Evolutionary conservation across 1,140 invertebrate genomes (phyloP).

Genomic region (Drosophila rhopaloa): DNA sequence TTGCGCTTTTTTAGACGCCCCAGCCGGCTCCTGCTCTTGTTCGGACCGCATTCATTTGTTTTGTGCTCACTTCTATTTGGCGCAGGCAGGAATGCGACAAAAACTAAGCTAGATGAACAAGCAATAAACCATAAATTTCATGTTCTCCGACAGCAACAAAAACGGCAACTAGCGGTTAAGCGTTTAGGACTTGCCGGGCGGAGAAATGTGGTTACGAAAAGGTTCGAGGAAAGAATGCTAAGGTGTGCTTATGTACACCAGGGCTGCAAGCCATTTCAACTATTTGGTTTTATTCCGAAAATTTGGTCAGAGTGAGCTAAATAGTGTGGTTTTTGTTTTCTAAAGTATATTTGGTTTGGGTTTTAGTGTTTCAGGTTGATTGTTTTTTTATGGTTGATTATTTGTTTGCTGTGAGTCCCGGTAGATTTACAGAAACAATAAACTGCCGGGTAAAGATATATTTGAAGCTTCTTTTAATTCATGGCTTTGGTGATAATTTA

Average conservation of each 20-base stretch:
- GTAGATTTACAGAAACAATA: no score
- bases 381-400: no score
- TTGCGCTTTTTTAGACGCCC: conserved; percentile 54
- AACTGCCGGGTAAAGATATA: no score
- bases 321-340: conserved; percentile 23
- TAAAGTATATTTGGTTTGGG: not conserved
- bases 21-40: not conserved
- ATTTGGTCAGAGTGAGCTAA: conserved; percentile 10
- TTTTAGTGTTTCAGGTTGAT: conserved; percentile 1
- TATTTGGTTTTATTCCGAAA: conserved; percentile 15
- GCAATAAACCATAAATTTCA: conserved; percentile 83
- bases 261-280: conserved; percentile 22
- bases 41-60: conserved; percentile 36
- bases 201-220: conserved; percentile 14
- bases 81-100: conserved; percentile 72
- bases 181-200: conserved; percentile 60
- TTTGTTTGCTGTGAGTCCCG: no score
- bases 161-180: conserved; percentile 55
- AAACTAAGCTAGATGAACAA: conserved; percentile 80
- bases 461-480: no score
- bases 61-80: conserved; percentile 49
- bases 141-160: conserved; percentile 49
- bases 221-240: conserved; percentile 25
- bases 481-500: no score
- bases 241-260: conserved; percentile 57